Percentiles rank a stretch among this genome's conserved stretches.
Evolutionary conservation across 2,113 vertebrate genomes (phyloP).

Genomic region (Thermophis baileyi): DNA sequence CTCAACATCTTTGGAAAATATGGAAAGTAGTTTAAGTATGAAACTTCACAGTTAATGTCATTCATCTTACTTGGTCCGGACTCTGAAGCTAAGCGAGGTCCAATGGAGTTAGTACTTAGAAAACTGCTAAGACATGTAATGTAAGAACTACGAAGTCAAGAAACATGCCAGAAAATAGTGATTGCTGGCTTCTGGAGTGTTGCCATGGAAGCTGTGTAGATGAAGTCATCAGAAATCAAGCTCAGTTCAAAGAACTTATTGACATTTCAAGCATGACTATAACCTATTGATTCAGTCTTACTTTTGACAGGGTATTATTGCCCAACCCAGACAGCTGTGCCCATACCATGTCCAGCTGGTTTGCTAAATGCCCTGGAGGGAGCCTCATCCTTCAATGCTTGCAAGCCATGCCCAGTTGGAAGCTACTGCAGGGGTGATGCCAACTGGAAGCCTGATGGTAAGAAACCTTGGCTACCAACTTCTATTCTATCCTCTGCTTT

Average conservation of each 20-base stretch:
- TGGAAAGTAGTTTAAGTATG: neutral
- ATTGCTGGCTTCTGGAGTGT: neutral
- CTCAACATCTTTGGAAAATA: neutral
- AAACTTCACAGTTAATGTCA: neutral
- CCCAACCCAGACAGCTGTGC: conserved; percentile 62
- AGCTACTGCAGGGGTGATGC: conserved; percentile 78
- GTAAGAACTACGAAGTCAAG: neutral
- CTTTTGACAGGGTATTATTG: conserved; percentile 78
- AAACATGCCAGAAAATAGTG: neutral
- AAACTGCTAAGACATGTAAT: neutral
- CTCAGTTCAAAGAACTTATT: neutral
- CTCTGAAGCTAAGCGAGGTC: neutral
- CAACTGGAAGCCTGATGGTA: conserved; percentile 79
- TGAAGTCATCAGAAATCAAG: neutral
- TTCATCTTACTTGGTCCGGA: neutral
- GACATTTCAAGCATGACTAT: neutral
- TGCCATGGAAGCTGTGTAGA: neutral
- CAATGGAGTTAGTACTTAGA: neutral
- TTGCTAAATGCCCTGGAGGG: conserved; percentile 73
- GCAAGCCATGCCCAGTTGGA: conserved; percentile 80
- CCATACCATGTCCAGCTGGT: conserved; percentile 78
- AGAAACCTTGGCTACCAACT: neutral
- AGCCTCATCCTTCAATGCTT: conserved; percentile 66
- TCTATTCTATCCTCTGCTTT: neutral
- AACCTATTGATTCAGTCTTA: neutral